Percentiles rank a stretch among this genome's conserved stretches.
Evolutionary conservation across 2,113 vertebrate genomes (phyloP).

Genomic region (Paratilapia polleni): DNA sequence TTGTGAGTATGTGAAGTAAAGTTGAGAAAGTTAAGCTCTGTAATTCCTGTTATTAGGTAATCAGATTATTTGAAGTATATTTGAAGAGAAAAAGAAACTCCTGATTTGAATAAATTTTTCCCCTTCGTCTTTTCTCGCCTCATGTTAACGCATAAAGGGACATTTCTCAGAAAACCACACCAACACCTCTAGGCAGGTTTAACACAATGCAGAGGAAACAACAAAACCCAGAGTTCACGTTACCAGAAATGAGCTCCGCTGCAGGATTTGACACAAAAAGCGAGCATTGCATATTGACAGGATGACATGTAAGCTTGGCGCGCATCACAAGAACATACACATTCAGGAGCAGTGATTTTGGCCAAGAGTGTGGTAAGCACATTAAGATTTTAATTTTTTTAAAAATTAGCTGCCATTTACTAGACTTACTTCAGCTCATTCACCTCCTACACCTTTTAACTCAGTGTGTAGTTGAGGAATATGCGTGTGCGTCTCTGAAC

Average conservation of each 20-base stretch:
- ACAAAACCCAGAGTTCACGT: slow-evolving; percentile 45
- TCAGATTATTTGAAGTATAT: background rate
- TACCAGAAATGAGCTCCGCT: slow-evolving; percentile 70
- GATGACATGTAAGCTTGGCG: slow-evolving; percentile 16
- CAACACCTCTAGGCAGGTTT: slow-evolving; percentile 43
- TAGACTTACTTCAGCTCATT: background rate
- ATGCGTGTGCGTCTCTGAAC: background rate
- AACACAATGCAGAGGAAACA: slow-evolving; percentile 48
- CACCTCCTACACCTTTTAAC: background rate
- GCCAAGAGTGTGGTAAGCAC: slow-evolving; percentile 41
- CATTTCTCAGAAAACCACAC: slow-evolving; percentile 67
- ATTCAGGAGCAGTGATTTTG: slow-evolving; percentile 29
- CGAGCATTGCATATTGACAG: slow-evolving; percentile 24
- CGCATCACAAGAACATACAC: background rate
- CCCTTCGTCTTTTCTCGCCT: background rate
- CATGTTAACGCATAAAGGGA: background rate
- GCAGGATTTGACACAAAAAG: slow-evolving; percentile 57
- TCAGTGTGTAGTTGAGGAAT: background rate
- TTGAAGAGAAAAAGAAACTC: background rate
- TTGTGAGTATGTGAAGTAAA: background rate
- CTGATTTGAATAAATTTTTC: slow-evolving; percentile 3
- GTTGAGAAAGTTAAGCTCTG: background rate
- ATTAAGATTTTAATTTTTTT: background rate
- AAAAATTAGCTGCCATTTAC: background rate
- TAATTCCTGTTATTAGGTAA: background rate